A percentile compares a stretch with the other conserved stretches of the same genome.
phyloP scores from a whole-genome alignment of 2,888 invertebrate genomes.

The Drosophila subquinaria region DNA sequence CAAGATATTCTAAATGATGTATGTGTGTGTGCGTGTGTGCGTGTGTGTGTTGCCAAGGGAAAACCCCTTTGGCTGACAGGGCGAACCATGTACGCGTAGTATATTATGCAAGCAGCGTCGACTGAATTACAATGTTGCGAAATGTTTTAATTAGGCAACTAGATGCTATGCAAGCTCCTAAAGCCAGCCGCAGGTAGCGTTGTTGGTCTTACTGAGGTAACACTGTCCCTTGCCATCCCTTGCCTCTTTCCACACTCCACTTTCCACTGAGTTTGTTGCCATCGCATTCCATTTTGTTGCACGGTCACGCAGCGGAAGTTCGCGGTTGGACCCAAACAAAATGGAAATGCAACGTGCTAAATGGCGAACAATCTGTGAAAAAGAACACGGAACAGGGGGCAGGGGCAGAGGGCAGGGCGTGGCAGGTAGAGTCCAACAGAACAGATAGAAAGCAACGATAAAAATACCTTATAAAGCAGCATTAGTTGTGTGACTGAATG shows the following conservation, averaged over 20 bases:
- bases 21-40: constrained; percentile 6
- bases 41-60: constrained; percentile 1
- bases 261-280: not conserved
- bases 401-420: not conserved
- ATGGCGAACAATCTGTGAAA: constrained; percentile 25
- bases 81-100: constrained; percentile 10
- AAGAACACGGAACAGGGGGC: not conserved
- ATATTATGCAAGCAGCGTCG: constrained; percentile 36
- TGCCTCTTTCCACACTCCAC: not conserved
- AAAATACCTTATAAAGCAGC: constrained; percentile 26
- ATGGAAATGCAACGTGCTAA: constrained; percentile 47
- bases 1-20: constrained; percentile 19
- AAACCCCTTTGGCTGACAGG: constrained; percentile 4
- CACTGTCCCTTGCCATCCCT: not conserved
- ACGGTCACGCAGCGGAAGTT: constrained; percentile 54
- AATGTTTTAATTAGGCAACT: constrained; percentile 73
- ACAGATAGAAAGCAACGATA: constrained; percentile 18
- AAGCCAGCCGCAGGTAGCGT: constrained; percentile 4
- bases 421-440: constrained; percentile 8
- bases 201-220: constrained; percentile 1
- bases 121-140: constrained; percentile 49
- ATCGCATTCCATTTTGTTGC: constrained; percentile 36
- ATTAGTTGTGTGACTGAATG: constrained; percentile 4
- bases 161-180: constrained; percentile 28
- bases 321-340: constrained; percentile 33